Percentiles rank a stretch among this genome's conserved stretches.
These are phyloP conservation scores for Hirtodrosophila trivittata DNA, from an alignment of 2,888 invertebrate species.

Conservation along the genomic window DNA sequence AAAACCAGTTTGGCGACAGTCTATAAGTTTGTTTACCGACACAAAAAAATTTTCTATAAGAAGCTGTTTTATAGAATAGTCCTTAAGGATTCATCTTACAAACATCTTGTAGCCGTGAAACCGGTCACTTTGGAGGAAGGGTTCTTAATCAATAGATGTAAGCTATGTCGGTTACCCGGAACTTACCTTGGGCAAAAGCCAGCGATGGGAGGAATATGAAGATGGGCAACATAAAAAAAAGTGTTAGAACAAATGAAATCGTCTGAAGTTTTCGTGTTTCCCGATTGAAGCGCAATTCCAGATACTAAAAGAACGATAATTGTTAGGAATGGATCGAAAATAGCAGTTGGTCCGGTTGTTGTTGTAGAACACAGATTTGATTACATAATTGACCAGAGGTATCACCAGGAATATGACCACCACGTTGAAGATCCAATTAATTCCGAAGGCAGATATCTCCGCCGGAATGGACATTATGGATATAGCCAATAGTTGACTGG, in stretches of 20 bases:
- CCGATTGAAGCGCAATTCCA: constrained; percentile 80
- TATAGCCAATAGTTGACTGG: constrained; percentile 85
- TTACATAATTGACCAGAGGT: constrained; percentile 80
- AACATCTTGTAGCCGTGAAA: too few relatives aligned
- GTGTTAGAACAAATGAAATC: constrained; percentile 67
- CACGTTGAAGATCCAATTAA: constrained; percentile 83
- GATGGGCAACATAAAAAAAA: constrained; percentile 80
- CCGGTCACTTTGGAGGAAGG: too few relatives aligned
- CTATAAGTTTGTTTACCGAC: too few relatives aligned
- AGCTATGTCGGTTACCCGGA: too few relatives aligned
- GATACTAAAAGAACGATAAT: constrained; percentile 77
- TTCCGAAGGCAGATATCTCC: constrained; percentile 85
- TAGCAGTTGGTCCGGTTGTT: constrained; percentile 85
- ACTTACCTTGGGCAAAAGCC: constrained; percentile 82
- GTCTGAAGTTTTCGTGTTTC: constrained; percentile 77
- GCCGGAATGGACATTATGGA: constrained; percentile 85
- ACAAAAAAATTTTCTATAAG: too few relatives aligned
- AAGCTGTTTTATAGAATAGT: too few relatives aligned
- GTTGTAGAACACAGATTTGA: constrained; percentile 85
- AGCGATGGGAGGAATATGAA: constrained; percentile 81
- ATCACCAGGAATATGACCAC: constrained; percentile 82
- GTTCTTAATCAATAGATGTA: too few relatives aligned
- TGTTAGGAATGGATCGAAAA: neutral
- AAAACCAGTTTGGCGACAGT: too few relatives aligned
- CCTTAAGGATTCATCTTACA: too few relatives aligned